A percentile compares a stretch with the other conserved stretches of the same genome.
Evolutionary conservation across 2,888 invertebrate genomes (phyloP).

Genomic region (Panopea generosa): DNA sequence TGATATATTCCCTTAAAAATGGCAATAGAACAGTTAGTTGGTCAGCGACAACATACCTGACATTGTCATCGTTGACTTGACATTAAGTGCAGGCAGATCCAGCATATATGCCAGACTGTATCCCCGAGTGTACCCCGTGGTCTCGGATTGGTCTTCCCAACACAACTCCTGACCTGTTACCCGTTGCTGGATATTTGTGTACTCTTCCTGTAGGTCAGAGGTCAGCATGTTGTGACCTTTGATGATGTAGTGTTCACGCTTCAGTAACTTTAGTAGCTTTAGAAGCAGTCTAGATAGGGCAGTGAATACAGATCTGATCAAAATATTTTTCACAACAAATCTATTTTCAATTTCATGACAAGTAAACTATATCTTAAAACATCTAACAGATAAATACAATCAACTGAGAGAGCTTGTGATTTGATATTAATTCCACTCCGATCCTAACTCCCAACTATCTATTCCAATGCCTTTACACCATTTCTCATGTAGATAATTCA

Average conservation of each 20-base stretch:
- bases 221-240: conserved; percentile 74
- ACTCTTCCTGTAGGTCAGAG: conserved; percentile 69
- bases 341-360: too few species aligned
- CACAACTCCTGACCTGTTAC: conserved; percentile 73
- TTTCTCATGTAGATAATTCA: too few species aligned
- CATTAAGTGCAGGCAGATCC: conserved; percentile 37
- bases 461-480: too few species aligned
- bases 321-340: too few species aligned
- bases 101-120: conserved; percentile 54
- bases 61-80: not conserved
- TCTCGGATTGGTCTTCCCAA: conserved; percentile 74
- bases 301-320: not conserved
- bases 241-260: conserved; percentile 74
- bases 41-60: conserved; percentile 5
- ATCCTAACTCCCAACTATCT: too few species aligned
- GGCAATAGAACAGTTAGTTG: too few species aligned
- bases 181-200: conserved; percentile 65
- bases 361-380: too few species aligned
- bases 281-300: conserved; percentile 66
- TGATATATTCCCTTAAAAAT: too few species aligned
- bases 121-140: conserved; percentile 14
- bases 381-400: too few species aligned
- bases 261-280: conserved; percentile 71
- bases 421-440: too few species aligned
- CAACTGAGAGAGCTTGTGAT: too few species aligned